Base-by-base conservation (phyloP, 2,888 invertebrate genomes). In the Brachyopa scutellaris region DNA sequence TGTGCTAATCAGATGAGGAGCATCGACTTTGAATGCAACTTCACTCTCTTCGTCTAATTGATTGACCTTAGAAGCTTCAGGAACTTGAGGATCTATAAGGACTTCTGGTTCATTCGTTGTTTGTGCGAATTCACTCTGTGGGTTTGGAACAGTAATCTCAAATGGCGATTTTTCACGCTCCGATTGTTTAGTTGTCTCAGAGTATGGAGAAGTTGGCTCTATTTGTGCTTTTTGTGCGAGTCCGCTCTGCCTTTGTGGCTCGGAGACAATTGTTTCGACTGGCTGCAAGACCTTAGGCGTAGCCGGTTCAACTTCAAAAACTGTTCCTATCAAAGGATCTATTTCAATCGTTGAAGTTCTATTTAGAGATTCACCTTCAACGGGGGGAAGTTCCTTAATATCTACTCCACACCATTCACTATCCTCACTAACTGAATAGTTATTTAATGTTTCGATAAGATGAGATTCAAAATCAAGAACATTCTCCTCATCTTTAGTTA, bases 391-490 rank as follows among this genome's bases (percentile, higher is more conserved):
- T 76, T 90, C 90, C 42, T 87, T 88, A 26, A 89, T 89, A 64
- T 88, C 88, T 51, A 90, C 88, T 17, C 84, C 85, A 53, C 79
- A 77, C 19, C 33, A 36, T 42, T 70, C 84, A 84, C 89, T 88
- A 62, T 87, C 86, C 53, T 85, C 86, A 55, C 85, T 85, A 6
- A 87, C 85, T 70, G 85, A 84, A 66, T 84, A 85, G 70, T 87
- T 86, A 74, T 87, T 86, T 62, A 87, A 87, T 80, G 88, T 88
- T 88, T 90, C 90, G 69, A 90, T 90, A 23, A 90, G 86, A 86
- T 90, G 89, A 78, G 90, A 90, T 86, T 90, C 90, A 70, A 90
- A 87, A 73, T 90, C 88, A 51, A 89, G 85, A 69, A 90, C 85
- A 74, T 87, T 85, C 21, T 84, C 61, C n/a, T 84, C 77, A 53